Evolutionary conservation across 2,888 invertebrate genomes (phyloP), one percentile per base, ranked within the genome.

Genomic region (Cantharis flavilabris): DNA sequence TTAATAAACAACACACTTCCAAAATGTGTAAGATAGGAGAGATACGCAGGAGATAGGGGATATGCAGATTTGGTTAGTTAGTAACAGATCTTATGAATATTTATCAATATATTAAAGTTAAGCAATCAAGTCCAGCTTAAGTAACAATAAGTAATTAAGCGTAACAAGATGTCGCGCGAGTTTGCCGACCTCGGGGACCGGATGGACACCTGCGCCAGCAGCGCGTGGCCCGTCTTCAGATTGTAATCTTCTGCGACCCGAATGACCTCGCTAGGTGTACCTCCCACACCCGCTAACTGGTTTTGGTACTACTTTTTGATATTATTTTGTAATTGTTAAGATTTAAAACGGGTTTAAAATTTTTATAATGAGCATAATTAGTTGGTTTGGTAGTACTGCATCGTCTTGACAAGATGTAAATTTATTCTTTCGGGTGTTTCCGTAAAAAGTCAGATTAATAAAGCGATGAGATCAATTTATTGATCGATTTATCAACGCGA

Each of bases 71-170:
- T 28, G 33, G 69, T 64, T 72, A 70, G 30, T 23, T 73, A 76
- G 70, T 73, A 76, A 71, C 33, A 73, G 74, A 64, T 62, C 63
- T 77, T 75, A 86, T 86, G 83, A 85, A 86, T 86, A 86, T 86
- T 85, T 84, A 86, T 85, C 79, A 80, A 76, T 77, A 79, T 82
- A 81, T 82, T 81, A 81, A 73, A 77, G 75, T 20, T 72, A 69
- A 73, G 78, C 80, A 83, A 82, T 82, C 82, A 82, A 84, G 82
- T 81, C 81, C 80, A 81, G 83, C 82, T 83, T 83, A 83, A 83
- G 80, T 81, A 85, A 87, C 86, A 87, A 87, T 87, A 86, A 85
- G 86, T 85, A 87, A 88, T 87, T 87, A 87, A 86, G 82, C 83
- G 79, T 83, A 84, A 86, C 87, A 87, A 87, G 86, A 87, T 86